These are phyloP conservation scores for Aricia agestis DNA, from an alignment of 1,140 invertebrate species.

Conservation along the genomic window DNA sequence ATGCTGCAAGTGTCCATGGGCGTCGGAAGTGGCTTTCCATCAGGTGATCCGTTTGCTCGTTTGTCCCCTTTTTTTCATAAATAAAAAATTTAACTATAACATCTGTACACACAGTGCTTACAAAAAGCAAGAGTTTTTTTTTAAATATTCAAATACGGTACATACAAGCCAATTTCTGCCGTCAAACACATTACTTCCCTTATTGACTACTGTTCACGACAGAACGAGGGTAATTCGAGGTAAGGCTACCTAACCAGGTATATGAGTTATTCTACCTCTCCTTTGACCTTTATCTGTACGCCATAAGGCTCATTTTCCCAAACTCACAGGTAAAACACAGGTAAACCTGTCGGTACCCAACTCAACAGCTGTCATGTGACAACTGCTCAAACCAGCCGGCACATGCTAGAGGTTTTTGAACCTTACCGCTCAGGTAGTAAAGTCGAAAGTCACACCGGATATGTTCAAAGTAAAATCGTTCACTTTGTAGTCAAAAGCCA, in stretches of 20 bases:
- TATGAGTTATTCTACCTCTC: too few relatives aligned
- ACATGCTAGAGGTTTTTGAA: background rate
- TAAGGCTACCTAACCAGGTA: background rate
- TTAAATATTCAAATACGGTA: too few relatives aligned
- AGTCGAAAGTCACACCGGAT: background rate
- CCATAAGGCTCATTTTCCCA: too few relatives aligned
- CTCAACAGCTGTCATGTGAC: background rate
- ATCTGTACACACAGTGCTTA: too few relatives aligned
- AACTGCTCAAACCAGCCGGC: background rate
- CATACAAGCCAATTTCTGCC: too few relatives aligned
- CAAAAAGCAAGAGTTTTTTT: too few relatives aligned
- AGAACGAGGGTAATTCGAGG: background rate
- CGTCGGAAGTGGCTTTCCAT: too few relatives aligned
- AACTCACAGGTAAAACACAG: background rate
- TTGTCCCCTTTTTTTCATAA: too few relatives aligned
- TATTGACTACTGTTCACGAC: background rate
- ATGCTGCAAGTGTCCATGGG: too few relatives aligned
- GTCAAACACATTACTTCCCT: background rate
- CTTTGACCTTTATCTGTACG: too few relatives aligned
- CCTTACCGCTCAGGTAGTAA: background rate
- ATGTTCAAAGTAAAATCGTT: background rate
- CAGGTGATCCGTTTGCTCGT: too few relatives aligned
- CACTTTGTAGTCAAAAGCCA: background rate
- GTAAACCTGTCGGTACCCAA: background rate
- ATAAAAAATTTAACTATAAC: too few relatives aligned